Evolutionary conservation across 1,140 invertebrate genomes (phyloP).

Genomic region (Ceratosolen fusciceps): DNA sequence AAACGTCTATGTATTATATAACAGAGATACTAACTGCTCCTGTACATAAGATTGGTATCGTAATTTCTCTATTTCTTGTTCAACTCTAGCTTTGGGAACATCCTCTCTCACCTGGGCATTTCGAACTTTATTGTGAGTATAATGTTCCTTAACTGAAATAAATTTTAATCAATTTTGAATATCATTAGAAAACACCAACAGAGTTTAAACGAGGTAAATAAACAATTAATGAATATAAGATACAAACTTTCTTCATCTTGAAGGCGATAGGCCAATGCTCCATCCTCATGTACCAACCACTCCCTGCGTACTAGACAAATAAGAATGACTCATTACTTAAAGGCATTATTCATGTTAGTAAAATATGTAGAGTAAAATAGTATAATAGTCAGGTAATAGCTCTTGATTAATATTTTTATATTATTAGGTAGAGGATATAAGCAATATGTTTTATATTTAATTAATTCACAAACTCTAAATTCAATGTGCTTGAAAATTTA

Average conservation of each 20-base stretch:
- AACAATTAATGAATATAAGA: conserved; percentile 63
- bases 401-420: background rate
- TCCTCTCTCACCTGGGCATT: conserved; percentile 92
- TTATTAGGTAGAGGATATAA: background rate
- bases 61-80: conserved; percentile 81
- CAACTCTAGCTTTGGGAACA: conserved; percentile 85
- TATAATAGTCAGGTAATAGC: background rate
- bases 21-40: conserved; percentile 74
- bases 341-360: conserved; percentile 1
- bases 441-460: too few relatives aligned
- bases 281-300: conserved; percentile 94
- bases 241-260: conserved; percentile 89
- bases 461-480: too few relatives aligned
- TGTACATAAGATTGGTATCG: conserved; percentile 76
- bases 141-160: conserved; percentile 81
- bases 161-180: background rate
- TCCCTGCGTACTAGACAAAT: conserved; percentile 81
- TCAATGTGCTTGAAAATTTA: too few relatives aligned
- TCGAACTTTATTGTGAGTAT: conserved; percentile 86
- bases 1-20: conserved; percentile 30
- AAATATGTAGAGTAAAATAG: conserved; percentile 33
- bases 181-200: conserved; percentile 17
- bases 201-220: conserved; percentile 13
- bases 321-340: conserved; percentile 46
- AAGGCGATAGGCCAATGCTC: conserved; percentile 88